Evolutionary conservation across 2,888 invertebrate species (phyloP), one percentile per base, ranked within the genome.

Genomic region (Hoplodrina blanda): DNA sequence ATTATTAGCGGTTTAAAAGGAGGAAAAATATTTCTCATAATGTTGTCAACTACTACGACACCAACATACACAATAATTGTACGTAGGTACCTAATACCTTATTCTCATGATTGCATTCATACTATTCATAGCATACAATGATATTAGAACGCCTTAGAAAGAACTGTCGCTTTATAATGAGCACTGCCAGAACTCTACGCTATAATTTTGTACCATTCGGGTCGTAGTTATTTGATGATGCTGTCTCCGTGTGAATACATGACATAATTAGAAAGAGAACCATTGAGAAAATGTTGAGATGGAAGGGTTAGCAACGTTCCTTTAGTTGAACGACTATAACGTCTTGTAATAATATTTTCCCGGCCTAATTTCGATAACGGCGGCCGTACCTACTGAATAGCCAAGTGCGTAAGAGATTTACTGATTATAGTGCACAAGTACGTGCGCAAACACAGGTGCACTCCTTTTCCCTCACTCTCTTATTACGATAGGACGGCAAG

Each of bases 181-280:
- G 57, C 55, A 52, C 33, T 55, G 55, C 11, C 61, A 49, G 49
- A 59, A 53, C 59, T 11, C 46, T 33, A 53, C 67, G 30, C 72
- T 71, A 62, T 78, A 76, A 81, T 80, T 65, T 80, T 53, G 44
- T 55, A 53, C 54, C 25, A 62, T 56, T 71, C 33, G 52, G 66
- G 72, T 73, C 77, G 69, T 37, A 69, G 60, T 59, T 53, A 68
- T 65, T 76, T 57, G 49, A 64, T 54, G 70, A n/a, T 15, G 17
- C 41, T 33, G 30, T 59, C 44, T 55, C 13, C 30, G n/a, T 52
- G 20, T 63, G 53, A 55, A 54, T 50, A 62, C 20, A 57, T 37
- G n/a, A 17, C 41, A 52, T 73, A 65, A 72, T 77, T n/a, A 49
- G 52, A 62, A 20, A 60, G 60, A 57, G 56, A 55, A 25, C 54